Evolutionary conservation across 2,797 vertebrate species (phyloP).

Genomic region (Ceyx erithaca): DNA sequence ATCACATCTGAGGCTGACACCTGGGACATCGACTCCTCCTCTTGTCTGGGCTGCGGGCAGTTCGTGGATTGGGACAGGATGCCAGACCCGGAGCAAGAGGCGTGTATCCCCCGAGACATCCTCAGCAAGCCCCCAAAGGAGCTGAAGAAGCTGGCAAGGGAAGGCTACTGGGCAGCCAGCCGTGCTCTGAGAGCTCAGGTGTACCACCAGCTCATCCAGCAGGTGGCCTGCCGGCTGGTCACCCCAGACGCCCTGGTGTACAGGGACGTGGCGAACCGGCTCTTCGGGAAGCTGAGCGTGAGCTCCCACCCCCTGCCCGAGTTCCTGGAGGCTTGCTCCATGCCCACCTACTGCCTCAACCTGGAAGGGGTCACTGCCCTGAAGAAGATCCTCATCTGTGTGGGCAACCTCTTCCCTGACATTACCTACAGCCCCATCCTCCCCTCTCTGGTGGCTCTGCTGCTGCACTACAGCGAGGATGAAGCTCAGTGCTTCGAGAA

Average conservation of each 20-base stretch:
- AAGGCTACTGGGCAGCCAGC: conserved; percentile 83
- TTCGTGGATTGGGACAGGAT: conserved; percentile 90
- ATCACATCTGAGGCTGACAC: conserved; percentile 82
- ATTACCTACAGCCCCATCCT: conserved; percentile 87
- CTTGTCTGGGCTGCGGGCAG: conserved; percentile 81
- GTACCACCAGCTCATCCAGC: conserved; percentile 86
- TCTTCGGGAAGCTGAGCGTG: conserved; percentile 80
- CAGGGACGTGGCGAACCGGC: conserved; percentile 71
- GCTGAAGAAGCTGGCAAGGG: conserved; percentile 84
- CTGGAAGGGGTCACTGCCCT: conserved; percentile 81
- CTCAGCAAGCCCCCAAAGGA: conserved; percentile 74
- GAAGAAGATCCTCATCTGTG: conserved; percentile 86
- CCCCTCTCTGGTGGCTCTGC: conserved; percentile 84
- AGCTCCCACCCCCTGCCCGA: conserved; percentile 83
- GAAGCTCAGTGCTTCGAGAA: conserved; percentile 89
- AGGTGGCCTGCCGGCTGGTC: conserved; percentile 76
- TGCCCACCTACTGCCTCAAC: conserved; percentile 88
- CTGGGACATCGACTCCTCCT: conserved; percentile 80
- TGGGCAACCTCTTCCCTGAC: conserved; percentile 81
- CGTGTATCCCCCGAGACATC: conserved; percentile 67
- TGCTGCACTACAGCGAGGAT: conserved; percentile 88
- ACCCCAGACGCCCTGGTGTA: conserved; percentile 80
- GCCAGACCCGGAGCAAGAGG: conserved; percentile 61
- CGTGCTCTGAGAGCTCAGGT: conserved; percentile 82
- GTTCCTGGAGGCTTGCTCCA: conserved; percentile 84